Evolutionary conservation across 2,888 invertebrate species (phyloP).

Genomic region (Trichacis sp.): DNA sequence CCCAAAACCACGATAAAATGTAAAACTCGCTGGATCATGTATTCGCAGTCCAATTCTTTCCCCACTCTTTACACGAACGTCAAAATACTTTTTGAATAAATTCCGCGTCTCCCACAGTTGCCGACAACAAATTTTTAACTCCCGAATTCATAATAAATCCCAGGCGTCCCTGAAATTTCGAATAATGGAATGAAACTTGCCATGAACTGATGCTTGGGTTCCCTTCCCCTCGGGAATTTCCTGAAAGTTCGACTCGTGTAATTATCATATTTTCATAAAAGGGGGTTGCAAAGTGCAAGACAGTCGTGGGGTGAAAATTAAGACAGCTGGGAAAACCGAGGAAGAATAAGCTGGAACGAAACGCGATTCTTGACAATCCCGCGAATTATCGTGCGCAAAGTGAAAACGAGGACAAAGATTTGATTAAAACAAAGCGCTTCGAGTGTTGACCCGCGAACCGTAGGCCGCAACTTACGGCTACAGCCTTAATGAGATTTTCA

Average conservation of each 20-base stretch:
- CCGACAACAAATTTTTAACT: not conserved
- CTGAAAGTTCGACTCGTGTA: not conserved
- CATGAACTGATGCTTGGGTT: not conserved
- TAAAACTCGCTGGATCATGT: too few relatives aligned
- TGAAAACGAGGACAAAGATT: slow-evolving; percentile 1
- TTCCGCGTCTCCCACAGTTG: too few relatives aligned
- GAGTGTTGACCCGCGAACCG: slow-evolving; percentile 18
- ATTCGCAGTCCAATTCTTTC: too few relatives aligned
- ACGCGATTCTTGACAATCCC: not conserved
- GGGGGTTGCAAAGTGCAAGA: not conserved
- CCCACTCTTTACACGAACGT: too few relatives aligned
- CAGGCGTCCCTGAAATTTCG: not conserved
- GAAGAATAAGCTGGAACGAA: not conserved
- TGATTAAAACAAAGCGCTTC: slow-evolving; percentile 2
- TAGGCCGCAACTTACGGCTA: slow-evolving; percentile 24
- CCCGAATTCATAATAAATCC: not conserved
- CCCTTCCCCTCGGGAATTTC: not conserved
- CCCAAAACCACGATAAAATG: too few relatives aligned
- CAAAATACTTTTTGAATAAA: too few relatives aligned
- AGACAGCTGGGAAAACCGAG: not conserved
- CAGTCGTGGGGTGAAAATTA: not conserved
- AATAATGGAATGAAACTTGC: slow-evolving; percentile 2
- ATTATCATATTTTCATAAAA: slow-evolving; percentile 2
- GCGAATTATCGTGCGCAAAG: not conserved
- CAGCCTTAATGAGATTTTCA: slow-evolving; percentile 55